Conservation (phyloP, 2,888 invertebrate genomes). For the Agrotis exclamationis region DNA sequence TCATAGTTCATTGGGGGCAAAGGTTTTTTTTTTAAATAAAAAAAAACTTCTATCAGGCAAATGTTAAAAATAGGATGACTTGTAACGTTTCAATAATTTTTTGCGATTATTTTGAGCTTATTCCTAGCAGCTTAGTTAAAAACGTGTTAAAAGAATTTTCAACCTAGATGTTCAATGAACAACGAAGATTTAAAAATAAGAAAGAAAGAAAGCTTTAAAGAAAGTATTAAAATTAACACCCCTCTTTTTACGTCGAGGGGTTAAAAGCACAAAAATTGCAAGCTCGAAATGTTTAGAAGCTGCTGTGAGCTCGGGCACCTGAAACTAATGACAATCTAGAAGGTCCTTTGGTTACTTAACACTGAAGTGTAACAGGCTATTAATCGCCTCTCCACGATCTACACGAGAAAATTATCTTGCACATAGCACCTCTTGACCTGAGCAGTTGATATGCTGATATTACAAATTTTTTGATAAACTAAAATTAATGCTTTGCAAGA, state of each 20-base stretch:
- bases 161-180: background rate
- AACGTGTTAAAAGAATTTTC: background rate
- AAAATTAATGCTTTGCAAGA: background rate
- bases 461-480: background rate
- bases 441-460: background rate
- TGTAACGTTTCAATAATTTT: background rate
- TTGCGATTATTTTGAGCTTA: background rate
- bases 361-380: slow-evolving; percentile 36
- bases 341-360: slow-evolving; percentile 31
- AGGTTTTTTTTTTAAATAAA: too few relatives aligned
- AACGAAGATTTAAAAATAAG: background rate
- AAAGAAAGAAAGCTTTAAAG: background rate
- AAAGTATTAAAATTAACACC: background rate
- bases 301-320: slow-evolving; percentile 19
- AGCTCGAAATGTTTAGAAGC: background rate
- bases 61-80: background rate
- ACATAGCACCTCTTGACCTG: slow-evolving; percentile 27
- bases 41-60: background rate
- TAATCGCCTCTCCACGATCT: slow-evolving; percentile 36
- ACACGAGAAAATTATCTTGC: slow-evolving; percentile 28
- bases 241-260: too few relatives aligned
- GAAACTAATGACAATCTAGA: slow-evolving; percentile 32
- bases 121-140: background rate
- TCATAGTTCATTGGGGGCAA: too few relatives aligned
- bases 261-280: background rate